Evolutionary conservation across 2,888 invertebrate genomes (phyloP), one percentile per base, ranked within the genome.

Genomic region (Lacanobia oleracea): DNA sequence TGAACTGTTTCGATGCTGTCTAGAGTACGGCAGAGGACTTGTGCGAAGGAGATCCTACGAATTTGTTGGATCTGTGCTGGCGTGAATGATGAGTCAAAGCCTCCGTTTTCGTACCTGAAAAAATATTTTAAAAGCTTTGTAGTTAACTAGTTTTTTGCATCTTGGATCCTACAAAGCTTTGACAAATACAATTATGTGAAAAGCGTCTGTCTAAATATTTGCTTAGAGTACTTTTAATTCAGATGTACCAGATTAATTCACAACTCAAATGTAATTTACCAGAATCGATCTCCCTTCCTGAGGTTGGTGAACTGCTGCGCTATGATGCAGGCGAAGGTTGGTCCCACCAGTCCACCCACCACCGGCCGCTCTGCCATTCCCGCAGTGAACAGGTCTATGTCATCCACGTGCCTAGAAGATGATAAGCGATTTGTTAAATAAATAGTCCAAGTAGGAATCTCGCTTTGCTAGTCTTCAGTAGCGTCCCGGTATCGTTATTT

Each of bases 261-360:
- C n/a, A n/a, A 27, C 21, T 12, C 43, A 3, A 4, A n/a, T 27
- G 27, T 27, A 3, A 68, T 88, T 90, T 88, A 96, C 98, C 98
- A 98, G 91, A 98, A 98, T 74, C 98, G 94, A 90, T 98, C 98
- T 18, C 98, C 98, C 89, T 97, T 97, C 1, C 98, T 97, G 1
- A 98, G 93, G 88, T 98, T 98, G 14, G 97, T 96, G 88, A 98
- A 98, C 91, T 98, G 98, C 87, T 98, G 98, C 0, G 98, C 98
- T 60, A 98, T 97, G 69, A 99, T 98, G 89, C 98, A 99, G 43
- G 98, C 98, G 86, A 98, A 98, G 0, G 98, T 98, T 0, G 98
- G 98, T 0, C 98, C 98, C 0, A 98, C 98, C 3, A 98, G 93
- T 0, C 98, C 98, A 1, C 98, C 98, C 0, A 97, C 94, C 0